A percentile compares a stretch with the other conserved stretches of the same genome.
Conservation (phyloP, 2,113 vertebrate genomes). For the Lophura nycthemera region DNA sequence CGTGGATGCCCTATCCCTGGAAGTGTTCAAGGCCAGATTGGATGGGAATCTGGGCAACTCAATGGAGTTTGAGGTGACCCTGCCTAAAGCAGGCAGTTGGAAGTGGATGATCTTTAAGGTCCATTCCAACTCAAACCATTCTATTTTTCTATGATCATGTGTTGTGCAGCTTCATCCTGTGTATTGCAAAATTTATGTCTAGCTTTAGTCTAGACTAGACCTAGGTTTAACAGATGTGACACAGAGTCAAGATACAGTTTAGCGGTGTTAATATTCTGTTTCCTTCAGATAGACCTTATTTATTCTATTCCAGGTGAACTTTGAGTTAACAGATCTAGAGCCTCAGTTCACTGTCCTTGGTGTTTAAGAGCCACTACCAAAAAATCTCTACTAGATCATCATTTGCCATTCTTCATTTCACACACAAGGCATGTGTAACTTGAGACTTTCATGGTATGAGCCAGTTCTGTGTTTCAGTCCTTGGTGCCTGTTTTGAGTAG, state of each 20-base stretch:
- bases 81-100: not conserved
- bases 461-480: not conserved
- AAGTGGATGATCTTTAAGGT: not conserved
- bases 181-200: not conserved
- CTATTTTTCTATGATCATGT: not conserved
- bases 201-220: not conserved
- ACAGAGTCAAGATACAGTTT: not conserved
- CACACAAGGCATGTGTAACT: not conserved
- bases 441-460: not conserved
- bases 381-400: not conserved
- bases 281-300: not conserved
- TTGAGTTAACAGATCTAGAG: not conserved
- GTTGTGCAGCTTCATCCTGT: rapidly evolving
- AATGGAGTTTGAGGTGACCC: not conserved
- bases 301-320: rapidly evolving
- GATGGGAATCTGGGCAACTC: not conserved
- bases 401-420: not conserved
- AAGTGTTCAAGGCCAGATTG: not conserved
- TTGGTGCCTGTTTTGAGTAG: not conserved
- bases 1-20: not conserved
- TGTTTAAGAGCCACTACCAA: not conserved
- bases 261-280: rapidly evolving
- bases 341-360: not conserved
- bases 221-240: not conserved
- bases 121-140: not conserved